Conservation (phyloP, 2,888 invertebrate genomes). For the Rhyacophila evoluta region DNA sequence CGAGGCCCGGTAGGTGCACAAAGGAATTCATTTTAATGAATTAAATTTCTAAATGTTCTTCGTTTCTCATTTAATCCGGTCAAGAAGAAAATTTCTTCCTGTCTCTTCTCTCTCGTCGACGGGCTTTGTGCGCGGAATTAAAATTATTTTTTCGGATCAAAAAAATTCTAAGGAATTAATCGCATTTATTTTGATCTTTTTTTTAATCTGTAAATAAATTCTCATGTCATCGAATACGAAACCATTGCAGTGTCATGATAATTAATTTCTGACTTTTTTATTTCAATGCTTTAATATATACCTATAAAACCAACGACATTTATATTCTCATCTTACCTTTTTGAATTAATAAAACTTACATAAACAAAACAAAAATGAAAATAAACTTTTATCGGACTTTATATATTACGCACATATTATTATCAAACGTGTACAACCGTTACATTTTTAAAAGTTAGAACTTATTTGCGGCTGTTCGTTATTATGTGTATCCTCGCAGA, state of each 20-base stretch:
- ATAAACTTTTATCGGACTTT: no score
- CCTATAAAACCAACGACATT: no score
- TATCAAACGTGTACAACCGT: no score
- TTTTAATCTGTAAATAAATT: slow-evolving; percentile 17
- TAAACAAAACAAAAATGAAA: no score
- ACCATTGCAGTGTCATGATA: background rate
- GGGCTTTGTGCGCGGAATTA: slow-evolving; percentile 12
- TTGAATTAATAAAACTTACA: no score
- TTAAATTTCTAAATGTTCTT: slow-evolving; percentile 50
- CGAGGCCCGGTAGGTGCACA: slow-evolving; percentile 48
- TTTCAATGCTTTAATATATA: no score
- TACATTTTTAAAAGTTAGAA: no score
- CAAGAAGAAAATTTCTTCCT: slow-evolving; percentile 32
- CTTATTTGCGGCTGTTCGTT: no score
- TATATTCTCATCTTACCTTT: no score
- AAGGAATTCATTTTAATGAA: slow-evolving; percentile 54
- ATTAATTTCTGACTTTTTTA: no score
- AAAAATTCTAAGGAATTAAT: slow-evolving; percentile 21
- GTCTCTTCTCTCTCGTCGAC: slow-evolving; percentile 12
- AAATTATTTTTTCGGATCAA: slow-evolving; percentile 2
- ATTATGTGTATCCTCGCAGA: no score
- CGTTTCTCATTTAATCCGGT: slow-evolving; percentile 40
- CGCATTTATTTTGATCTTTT: slow-evolving; percentile 13
- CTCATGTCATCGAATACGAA: background rate
- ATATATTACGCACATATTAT: no score